These are phyloP conservation scores for Lepidurus arcticus DNA, from an alignment of 1,140 invertebrate genomes.

Conservation along the genomic window DNA sequence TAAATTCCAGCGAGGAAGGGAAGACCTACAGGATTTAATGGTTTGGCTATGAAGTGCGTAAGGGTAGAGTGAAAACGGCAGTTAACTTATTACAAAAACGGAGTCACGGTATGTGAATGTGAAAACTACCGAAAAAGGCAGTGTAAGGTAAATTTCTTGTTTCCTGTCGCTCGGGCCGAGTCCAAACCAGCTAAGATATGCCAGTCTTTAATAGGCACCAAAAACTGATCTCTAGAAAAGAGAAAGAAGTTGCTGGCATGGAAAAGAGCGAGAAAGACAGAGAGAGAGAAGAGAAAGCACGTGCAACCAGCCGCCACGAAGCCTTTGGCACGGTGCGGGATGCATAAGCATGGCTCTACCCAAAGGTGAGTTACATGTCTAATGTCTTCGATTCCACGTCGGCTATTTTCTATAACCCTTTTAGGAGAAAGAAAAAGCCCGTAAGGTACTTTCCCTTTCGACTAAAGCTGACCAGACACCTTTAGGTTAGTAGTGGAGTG, in stretches of 20 bases:
- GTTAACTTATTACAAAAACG: too few relatives aligned
- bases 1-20: too few relatives aligned
- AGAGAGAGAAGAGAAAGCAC: conserved; percentile 20
- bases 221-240: background rate
- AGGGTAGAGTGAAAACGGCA: too few relatives aligned
- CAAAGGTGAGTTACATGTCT: conserved; percentile 1
- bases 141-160: too few relatives aligned
- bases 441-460: conserved; percentile 14
- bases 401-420: conserved; percentile 18
- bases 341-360: background rate
- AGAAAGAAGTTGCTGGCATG: background rate
- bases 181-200: background rate
- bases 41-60: too few relatives aligned
- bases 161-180: background rate
- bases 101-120: too few relatives aligned
- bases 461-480: conserved; percentile 12
- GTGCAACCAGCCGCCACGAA: background rate
- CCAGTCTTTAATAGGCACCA: background rate
- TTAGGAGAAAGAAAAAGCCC: conserved; percentile 18
- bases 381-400: conserved; percentile 6
- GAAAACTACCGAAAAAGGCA: too few relatives aligned
- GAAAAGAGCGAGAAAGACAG: background rate
- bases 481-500: background rate
- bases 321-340: conserved; percentile 10
- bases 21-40: too few relatives aligned